These are phyloP conservation scores for Campylomormyrus tamandua DNA, from an alignment of 2,113 vertebrate genomes.

Conservation along the genomic window DNA sequence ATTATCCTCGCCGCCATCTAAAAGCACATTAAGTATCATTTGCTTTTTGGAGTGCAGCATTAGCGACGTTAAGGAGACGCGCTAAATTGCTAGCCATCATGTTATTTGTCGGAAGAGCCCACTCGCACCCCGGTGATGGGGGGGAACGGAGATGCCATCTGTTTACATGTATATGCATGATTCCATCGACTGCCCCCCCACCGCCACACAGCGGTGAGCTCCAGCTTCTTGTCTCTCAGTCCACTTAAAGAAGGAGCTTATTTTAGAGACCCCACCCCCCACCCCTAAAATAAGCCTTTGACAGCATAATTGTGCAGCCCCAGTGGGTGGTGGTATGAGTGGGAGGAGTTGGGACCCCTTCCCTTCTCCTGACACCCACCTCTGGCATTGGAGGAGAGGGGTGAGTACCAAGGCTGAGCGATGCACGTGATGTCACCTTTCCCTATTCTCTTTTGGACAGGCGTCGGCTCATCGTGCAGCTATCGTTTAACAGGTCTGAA, in stretches of 20 bases:
- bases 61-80: conserved; percentile 43
- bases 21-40: conserved; percentile 53
- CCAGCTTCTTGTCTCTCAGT: background rate
- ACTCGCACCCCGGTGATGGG: background rate
- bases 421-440: background rate
- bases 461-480: background rate
- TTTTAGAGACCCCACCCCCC: background rate
- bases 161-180: background rate
- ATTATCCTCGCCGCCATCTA: conserved; percentile 39
- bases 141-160: background rate
- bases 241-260: background rate
- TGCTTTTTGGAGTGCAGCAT: conserved; percentile 30
- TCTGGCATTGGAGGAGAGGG: conserved; percentile 21
- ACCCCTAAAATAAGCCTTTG: conserved; percentile 26
- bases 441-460: background rate
- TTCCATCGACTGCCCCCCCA: background rate
- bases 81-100: conserved; percentile 36
- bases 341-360: conserved; percentile 24
- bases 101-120: conserved; percentile 27
- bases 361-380: conserved; percentile 15
- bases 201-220: background rate
- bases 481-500: background rate
- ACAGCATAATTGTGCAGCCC: conserved; percentile 54
- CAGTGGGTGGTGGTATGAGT: conserved; percentile 22
- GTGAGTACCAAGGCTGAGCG: conserved; percentile 41